phyloP scores from a whole-genome alignment of 2,797 vertebrate species.

The Poliocrania exsul region DNA sequence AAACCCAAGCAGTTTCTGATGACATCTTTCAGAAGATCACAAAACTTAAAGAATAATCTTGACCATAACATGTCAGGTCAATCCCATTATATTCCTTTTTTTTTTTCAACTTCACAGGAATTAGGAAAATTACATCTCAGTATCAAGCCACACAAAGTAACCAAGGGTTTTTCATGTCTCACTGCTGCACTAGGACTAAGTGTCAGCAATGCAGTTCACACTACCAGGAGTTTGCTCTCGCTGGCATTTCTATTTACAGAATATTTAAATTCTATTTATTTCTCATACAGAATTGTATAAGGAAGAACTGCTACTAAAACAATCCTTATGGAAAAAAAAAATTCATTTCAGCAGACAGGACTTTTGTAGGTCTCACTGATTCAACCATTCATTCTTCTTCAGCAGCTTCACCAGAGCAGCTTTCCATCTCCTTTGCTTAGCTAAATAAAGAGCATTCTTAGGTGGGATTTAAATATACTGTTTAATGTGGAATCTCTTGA shows the following conservation, averaged over 20 bases:
- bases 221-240: not conserved
- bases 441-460: constrained; percentile 19
- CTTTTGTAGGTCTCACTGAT: constrained; percentile 10
- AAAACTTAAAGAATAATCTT: constrained; percentile 43
- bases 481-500: constrained; percentile 22
- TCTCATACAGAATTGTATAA: not conserved
- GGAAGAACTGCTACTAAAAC: constrained; percentile 38
- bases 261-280: not conserved
- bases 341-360: not conserved
- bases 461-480: constrained; percentile 7
- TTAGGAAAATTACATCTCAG: constrained; percentile 20
- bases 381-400: constrained; percentile 15
- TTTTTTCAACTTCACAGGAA: not conserved
- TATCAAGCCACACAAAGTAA: constrained; percentile 12
- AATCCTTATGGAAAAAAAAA: not conserved
- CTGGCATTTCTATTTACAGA: not conserved
- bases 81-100: not conserved
- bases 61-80: not conserved
- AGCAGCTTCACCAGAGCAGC: constrained; percentile 36
- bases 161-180: not conserved
- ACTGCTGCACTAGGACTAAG: not conserved
- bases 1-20: constrained; percentile 23
- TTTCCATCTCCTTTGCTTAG: constrained; percentile 28
- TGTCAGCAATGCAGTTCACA: constrained; percentile 4
- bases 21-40: constrained; percentile 37